Conservation (phyloP, 2,888 invertebrate genomes). For the Alentia gelatinosa region DNA sequence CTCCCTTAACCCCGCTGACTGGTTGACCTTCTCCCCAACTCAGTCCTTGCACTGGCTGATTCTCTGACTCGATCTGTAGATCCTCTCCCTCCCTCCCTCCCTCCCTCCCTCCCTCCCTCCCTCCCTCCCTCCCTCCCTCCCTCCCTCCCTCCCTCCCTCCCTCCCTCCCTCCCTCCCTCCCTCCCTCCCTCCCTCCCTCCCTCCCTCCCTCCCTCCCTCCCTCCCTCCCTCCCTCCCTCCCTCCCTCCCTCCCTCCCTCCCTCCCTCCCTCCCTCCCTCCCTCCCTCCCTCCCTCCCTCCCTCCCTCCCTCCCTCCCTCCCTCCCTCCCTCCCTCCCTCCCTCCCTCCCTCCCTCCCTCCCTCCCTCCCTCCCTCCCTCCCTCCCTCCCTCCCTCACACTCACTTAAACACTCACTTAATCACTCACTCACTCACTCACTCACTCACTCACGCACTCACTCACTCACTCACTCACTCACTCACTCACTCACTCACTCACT, state of each 20-base stretch:
- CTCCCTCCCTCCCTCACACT: neutral
- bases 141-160: neutral
- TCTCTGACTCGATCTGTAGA: too few relatives aligned
- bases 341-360: neutral
- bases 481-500: neutral
- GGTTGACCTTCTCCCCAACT: too few relatives aligned
- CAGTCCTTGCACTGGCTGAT: too few relatives aligned
- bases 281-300: neutral
- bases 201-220: neutral
- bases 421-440: neutral
- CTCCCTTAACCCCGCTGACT: too few relatives aligned
- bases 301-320: neutral
- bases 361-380: neutral
- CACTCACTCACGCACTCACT: too few relatives aligned
- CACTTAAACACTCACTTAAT: neutral
- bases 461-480: too few relatives aligned
- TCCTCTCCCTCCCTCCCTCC: neutral
- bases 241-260: constrained; percentile 3
- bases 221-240: neutral
- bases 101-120: neutral
- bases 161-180: neutral
- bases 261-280: neutral
- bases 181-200: neutral
- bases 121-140: neutral
- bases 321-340: neutral